A percentile compares a stretch with the other conserved stretches of the same genome.
Conservation (phyloP, 2,113 vertebrate genomes). For the Megaleporinus macrocephalus region DNA sequence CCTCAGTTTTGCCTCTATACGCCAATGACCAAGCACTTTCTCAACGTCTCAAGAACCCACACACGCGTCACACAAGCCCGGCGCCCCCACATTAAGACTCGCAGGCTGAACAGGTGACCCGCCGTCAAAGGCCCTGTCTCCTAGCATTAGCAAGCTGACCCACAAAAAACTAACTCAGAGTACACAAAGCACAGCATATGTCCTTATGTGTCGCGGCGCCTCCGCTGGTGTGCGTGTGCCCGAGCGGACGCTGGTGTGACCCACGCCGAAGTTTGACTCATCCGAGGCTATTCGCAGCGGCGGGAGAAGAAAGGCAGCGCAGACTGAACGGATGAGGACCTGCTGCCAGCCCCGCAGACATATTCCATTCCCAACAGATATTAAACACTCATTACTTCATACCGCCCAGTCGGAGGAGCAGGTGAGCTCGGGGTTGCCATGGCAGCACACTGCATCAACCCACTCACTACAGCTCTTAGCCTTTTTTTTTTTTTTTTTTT, state of each 20-base stretch:
- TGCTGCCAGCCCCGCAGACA: slow-evolving; percentile 10
- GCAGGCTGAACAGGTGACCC: background rate
- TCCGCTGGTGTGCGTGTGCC: background rate
- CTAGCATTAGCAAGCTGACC: slow-evolving; percentile 16
- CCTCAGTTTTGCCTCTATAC: too few relatives aligned
- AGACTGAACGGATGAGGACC: background rate
- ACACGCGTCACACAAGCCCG: too few relatives aligned
- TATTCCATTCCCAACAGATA: slow-evolving; percentile 46
- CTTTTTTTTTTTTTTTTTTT: slow-evolving; percentile 17
- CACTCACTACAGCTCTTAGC: slow-evolving; percentile 44
- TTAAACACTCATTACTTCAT: slow-evolving; percentile 58
- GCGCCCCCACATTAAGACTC: background rate
- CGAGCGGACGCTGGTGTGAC: background rate
- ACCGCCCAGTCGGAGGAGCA: slow-evolving; percentile 57
- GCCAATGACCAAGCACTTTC: too few relatives aligned
- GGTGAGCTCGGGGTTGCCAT: slow-evolving; percentile 72
- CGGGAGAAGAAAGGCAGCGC: background rate
- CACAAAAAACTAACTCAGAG: background rate
- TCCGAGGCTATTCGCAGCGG: background rate
- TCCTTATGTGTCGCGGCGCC: slow-evolving; percentile 16
- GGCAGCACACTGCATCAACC: slow-evolving; percentile 61
- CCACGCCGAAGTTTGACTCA: slow-evolving; percentile 13
- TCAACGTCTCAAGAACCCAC: too few relatives aligned
- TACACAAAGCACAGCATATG: slow-evolving; percentile 13
- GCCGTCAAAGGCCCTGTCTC: slow-evolving; percentile 1